A percentile compares a stretch with the other conserved stretches of the same genome.
Conservation (phyloP, 2,888 invertebrate genomes). For the Eutolmus rufibarbis region DNA sequence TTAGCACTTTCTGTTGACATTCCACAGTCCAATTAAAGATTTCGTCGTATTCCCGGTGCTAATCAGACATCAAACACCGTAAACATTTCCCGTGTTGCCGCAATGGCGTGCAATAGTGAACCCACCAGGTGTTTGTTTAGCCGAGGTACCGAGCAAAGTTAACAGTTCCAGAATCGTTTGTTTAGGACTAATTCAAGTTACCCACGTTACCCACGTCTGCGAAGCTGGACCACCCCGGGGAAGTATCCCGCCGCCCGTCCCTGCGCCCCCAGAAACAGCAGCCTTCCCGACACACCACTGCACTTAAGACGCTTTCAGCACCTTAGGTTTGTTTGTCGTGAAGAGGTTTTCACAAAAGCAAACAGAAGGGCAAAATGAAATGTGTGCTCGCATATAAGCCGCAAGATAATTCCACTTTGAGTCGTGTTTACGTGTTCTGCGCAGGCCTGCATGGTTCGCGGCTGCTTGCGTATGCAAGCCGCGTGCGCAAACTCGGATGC, state of each 20-base stretch:
- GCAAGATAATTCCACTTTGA: constrained; percentile 2
- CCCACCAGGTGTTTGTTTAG: background rate
- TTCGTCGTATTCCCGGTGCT: background rate
- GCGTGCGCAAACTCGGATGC: constrained; percentile 13
- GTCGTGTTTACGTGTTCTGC: constrained; percentile 17
- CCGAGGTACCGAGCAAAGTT: background rate
- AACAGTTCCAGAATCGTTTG: constrained; percentile 24
- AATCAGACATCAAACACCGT: constrained; percentile 23
- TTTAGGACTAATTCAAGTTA: constrained; percentile 32
- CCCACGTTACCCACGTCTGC: constrained; percentile 1
- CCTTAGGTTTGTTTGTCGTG: background rate
- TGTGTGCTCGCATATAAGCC: constrained; percentile 28
- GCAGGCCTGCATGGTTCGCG: constrained; percentile 13
- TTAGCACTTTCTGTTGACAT: constrained; percentile 33
- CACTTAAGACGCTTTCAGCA: constrained; percentile 23
- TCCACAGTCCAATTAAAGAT: constrained; percentile 27
- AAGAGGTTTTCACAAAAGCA: background rate
- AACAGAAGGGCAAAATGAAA: constrained; percentile 17
- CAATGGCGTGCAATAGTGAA: background rate
- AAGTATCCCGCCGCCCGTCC: background rate
- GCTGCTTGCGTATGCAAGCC: constrained; percentile 15
- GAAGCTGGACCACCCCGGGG: background rate
- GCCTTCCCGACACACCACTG: background rate
- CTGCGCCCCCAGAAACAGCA: background rate
- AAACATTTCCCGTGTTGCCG: constrained; percentile 15